A percentile compares a stretch with the other conserved stretches of the same genome.
phyloP scores from a whole-genome alignment of 2,888 invertebrate genomes.

The Cancer borealis region DNA sequence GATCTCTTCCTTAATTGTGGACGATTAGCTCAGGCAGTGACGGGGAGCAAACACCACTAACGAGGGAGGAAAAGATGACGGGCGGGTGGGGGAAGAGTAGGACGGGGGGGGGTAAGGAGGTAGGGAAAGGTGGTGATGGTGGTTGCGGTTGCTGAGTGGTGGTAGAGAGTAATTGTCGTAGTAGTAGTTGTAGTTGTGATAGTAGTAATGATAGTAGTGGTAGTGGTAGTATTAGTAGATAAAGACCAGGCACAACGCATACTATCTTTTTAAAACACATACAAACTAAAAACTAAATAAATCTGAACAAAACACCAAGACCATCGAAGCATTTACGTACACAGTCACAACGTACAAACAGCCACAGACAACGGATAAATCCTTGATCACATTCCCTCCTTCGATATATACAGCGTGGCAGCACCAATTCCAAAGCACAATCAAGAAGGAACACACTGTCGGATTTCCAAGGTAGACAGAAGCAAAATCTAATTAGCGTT shows the following conservation, averaged over 20 bases:
- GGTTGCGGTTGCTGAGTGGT: background rate
- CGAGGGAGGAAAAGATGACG: constrained; percentile 49
- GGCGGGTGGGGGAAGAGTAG: background rate
- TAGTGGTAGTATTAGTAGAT: background rate
- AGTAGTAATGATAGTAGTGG: background rate
- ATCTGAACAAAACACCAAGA: no score
- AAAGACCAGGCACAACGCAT: no score
- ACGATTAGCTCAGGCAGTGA: constrained; percentile 65
- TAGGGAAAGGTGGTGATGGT: background rate
- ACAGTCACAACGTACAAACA: background rate
- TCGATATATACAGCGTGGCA: background rate
- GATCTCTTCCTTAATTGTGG: constrained; percentile 64
- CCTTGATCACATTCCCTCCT: background rate
- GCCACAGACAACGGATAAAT: background rate
- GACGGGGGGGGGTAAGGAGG: background rate
- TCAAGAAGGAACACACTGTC: background rate
- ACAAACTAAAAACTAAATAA: no score
- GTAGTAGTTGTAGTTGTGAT: background rate
- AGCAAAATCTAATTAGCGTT: background rate
- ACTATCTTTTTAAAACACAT: no score
- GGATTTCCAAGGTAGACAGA: constrained; percentile 29
- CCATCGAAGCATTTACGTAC: no score
- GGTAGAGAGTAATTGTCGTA: background rate
- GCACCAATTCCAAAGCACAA: background rate
- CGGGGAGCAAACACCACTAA: constrained; percentile 61